A percentile compares a stretch with the other conserved stretches of the same genome.
Conservation (phyloP, 2,888 invertebrate species). For the Pemphredon lugubris region DNA sequence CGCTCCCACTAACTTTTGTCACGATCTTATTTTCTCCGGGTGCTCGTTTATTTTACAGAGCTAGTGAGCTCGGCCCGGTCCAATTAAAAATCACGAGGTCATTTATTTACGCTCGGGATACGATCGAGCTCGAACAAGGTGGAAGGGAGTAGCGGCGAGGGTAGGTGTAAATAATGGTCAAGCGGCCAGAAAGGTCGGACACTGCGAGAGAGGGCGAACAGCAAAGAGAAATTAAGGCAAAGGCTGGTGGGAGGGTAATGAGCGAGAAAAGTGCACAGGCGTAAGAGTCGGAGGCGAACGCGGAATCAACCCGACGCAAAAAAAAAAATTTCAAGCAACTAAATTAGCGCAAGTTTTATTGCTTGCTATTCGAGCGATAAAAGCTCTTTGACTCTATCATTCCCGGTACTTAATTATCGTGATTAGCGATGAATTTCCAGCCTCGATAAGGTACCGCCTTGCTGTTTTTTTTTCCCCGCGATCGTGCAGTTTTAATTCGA, state of each 20-base stretch:
- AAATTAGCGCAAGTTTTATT: neutral
- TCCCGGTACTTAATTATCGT: neutral
- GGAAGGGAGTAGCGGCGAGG: slow-evolving; percentile 24
- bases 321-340: slow-evolving; percentile 7
- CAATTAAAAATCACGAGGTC: slow-evolving; percentile 72
- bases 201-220: slow-evolving; percentile 52
- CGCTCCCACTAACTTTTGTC: slow-evolving; percentile 19
- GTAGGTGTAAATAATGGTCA: slow-evolving; percentile 70
- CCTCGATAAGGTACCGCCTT: too few species aligned
- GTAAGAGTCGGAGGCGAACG: slow-evolving; percentile 21
- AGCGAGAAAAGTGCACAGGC: slow-evolving; percentile 44
- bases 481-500: too few species aligned
- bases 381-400: neutral
- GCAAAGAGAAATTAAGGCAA: slow-evolving; percentile 61
- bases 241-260: slow-evolving; percentile 58
- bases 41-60: slow-evolving; percentile 53
- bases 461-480: too few species aligned
- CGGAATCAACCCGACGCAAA: slow-evolving; percentile 3
- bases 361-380: neutral
- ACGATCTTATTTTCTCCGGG: slow-evolving; percentile 47
- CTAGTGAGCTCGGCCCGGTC: slow-evolving; percentile 42
- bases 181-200: slow-evolving; percentile 63
- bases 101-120: slow-evolving; percentile 68
- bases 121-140: slow-evolving; percentile 59
- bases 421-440: too few species aligned